These are phyloP conservation scores for Microdon myrmicae DNA, from an alignment of 2,888 invertebrate genomes.

Conservation along the genomic window DNA sequence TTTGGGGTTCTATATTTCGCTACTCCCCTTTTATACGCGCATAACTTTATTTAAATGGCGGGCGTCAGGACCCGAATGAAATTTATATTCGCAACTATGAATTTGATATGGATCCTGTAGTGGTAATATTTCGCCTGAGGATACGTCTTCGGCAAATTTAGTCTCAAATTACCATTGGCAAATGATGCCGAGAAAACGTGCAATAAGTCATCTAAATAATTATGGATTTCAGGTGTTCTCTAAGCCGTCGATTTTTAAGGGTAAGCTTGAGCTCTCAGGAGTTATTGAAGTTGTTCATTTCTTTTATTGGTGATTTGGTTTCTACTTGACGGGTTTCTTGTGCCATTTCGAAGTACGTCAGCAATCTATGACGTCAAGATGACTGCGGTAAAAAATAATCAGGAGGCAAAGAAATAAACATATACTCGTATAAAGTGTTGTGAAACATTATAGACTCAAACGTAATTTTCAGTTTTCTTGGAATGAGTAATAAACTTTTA, in stretches of 20 bases:
- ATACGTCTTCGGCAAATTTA: too few species aligned
- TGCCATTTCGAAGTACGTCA: too few species aligned
- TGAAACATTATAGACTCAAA: too few species aligned
- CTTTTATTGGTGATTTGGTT: conserved; percentile 48
- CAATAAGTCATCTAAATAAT: conserved; percentile 49
- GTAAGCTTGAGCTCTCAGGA: conserved; percentile 40
- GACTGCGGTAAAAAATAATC: too few species aligned
- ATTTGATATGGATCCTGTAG: conserved; percentile 48
- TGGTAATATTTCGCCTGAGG: conserved; percentile 10
- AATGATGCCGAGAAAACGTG: too few species aligned
- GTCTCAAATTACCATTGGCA: too few species aligned
- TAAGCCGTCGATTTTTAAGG: conserved; percentile 48
- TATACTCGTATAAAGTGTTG: too few species aligned
- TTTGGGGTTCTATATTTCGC: background rate
- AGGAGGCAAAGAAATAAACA: too few species aligned
- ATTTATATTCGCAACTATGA: conserved; percentile 49
- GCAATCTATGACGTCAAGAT: too few species aligned
- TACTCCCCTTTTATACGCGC: background rate
- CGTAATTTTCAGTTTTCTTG: too few species aligned
- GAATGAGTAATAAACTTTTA: too few species aligned
- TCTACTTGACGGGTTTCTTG: too few species aligned
- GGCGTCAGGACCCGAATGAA: conserved; percentile 44
- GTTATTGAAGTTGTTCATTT: conserved; percentile 48
- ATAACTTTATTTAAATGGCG: conserved; percentile 42
- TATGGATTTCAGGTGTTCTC: conserved; percentile 51